A percentile compares a stretch with the other conserved stretches of the same genome.
phyloP scores from a whole-genome alignment of 2,113 vertebrate species.

The Zingel zingel region DNA sequence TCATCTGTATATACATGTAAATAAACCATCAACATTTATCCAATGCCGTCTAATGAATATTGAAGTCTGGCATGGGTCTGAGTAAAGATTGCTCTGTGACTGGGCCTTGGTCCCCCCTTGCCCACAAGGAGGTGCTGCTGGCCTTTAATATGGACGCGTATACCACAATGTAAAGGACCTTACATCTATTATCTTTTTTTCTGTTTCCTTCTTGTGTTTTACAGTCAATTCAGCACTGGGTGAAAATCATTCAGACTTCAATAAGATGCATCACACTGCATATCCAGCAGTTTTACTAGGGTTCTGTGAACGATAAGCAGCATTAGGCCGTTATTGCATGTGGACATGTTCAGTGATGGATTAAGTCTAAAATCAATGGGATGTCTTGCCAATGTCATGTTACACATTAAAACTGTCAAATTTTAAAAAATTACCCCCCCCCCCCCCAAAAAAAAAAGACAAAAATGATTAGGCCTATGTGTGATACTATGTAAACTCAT shows the following conservation, averaged over 20 bases:
- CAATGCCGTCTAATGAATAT: background rate
- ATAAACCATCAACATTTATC: slow-evolving; percentile 77
- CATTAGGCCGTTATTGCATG: background rate
- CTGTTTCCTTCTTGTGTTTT: background rate
- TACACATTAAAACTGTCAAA: background rate
- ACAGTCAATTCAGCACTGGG: background rate
- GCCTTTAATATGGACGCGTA: background rate
- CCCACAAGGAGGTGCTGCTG: slow-evolving; percentile 57
- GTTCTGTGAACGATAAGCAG: background rate
- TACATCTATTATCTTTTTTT: background rate
- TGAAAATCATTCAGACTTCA: background rate
- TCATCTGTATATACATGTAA: slow-evolving; percentile 80
- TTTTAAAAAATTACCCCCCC: background rate
- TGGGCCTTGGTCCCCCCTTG: background rate
- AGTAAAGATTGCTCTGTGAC: too few species aligned
- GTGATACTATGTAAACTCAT: background rate
- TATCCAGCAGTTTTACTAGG: background rate
- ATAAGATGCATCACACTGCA: background rate
- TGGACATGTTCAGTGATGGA: background rate
- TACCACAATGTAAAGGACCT: background rate
- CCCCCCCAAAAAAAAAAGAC: background rate
- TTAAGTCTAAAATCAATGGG: background rate
- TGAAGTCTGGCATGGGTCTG: background rate
- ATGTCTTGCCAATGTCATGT: background rate
- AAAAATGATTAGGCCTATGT: background rate